phyloP scores from a whole-genome alignment of 2,888 invertebrate species.

The Marronus borbonicus region DNA sequence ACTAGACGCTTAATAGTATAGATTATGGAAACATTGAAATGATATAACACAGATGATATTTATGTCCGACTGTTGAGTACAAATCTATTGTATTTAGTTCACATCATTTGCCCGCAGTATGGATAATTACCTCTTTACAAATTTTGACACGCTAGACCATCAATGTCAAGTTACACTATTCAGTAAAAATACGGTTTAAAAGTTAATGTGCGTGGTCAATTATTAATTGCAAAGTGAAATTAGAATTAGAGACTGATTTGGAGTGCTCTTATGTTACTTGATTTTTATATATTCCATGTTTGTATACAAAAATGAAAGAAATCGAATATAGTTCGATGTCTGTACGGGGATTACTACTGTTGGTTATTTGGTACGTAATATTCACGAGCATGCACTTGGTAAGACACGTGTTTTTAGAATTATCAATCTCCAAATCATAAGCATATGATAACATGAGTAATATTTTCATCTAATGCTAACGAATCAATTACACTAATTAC shows the following conservation, averaged over 20 bases:
- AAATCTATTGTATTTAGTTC: constrained; percentile 42
- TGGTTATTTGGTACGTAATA: constrained; percentile 44
- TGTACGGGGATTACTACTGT: constrained; percentile 37
- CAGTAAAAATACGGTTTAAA: constrained; percentile 34
- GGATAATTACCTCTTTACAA: constrained; percentile 45
- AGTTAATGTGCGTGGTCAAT: constrained; percentile 15
- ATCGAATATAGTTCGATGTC: constrained; percentile 2
- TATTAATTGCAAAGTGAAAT: not conserved
- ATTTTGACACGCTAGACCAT: constrained; percentile 41
- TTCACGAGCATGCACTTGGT: not conserved
- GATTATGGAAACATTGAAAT: not conserved
- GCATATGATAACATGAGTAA: too few species aligned
- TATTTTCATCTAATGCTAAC: too few species aligned
- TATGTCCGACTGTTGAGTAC: not conserved
- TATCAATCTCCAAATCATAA: not conserved
- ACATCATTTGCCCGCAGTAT: constrained; percentile 39
- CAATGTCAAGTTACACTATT: constrained; percentile 45
- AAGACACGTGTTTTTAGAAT: not conserved
- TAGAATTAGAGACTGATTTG: not conserved
- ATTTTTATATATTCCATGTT: not conserved
- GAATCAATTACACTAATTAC: too few species aligned
- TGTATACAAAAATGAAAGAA: constrained; percentile 24
- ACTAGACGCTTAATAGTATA: not conserved
- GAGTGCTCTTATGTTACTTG: not conserved
- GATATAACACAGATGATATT: constrained; percentile 12